These are phyloP conservation scores for Eospalax fontanierii DNA, from an alignment of 2,797 vertebrate species.

Conservation along the genomic window DNA sequence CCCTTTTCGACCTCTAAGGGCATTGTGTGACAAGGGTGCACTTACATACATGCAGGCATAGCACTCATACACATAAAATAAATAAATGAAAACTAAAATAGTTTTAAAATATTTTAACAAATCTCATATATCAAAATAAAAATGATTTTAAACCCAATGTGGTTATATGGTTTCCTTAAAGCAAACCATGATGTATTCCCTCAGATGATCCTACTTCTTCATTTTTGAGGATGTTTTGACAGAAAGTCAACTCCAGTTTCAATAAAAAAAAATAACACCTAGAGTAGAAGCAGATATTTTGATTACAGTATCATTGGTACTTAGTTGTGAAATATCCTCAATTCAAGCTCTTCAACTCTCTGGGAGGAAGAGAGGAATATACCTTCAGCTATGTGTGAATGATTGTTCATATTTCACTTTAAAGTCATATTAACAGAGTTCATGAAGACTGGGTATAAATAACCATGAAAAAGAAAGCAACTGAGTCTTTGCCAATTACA, in stretches of 20 bases:
- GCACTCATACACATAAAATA: no score
- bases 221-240: neutral
- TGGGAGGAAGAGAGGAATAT: neutral
- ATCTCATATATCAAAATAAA: neutral
- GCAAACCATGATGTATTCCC: neutral
- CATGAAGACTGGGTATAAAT: neutral
- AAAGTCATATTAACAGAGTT: neutral
- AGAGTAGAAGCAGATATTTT: no score
- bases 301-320: neutral
- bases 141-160: neutral
- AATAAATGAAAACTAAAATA: no score
- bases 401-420: neutral
- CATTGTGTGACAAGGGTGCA: no score
- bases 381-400: neutral
- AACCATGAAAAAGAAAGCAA: neutral
- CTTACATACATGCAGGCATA: no score
- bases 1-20: no score
- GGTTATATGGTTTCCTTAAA: neutral
- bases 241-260: neutral
- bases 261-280: neutral
- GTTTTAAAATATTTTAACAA: no score
- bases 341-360: neutral
- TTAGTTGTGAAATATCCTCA: neutral
- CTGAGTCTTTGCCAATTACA: neutral
- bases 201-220: neutral